Percentiles rank a stretch among this genome's conserved stretches.
phyloP scores from a whole-genome alignment of 2,113 vertebrate genomes.

The Rhizomys pruinosus region DNA sequence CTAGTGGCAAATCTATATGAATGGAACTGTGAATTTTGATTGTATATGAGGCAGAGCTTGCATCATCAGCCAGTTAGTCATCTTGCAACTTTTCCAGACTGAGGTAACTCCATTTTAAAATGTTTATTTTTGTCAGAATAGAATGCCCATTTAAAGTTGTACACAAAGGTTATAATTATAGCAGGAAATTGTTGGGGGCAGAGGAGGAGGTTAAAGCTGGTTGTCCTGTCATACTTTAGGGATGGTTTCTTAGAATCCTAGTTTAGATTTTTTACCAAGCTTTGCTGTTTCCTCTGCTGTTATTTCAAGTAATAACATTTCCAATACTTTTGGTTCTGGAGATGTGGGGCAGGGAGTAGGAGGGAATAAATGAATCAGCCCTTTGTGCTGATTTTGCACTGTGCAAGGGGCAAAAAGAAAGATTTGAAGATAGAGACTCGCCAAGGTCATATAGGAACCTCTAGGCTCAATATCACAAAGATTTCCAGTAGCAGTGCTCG shows the following conservation, averaged over 20 bases:
- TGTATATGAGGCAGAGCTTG: constrained; percentile 41
- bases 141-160: constrained; percentile 78
- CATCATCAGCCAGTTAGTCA: constrained; percentile 66
- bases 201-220: constrained; percentile 75
- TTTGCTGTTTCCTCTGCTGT: constrained; percentile 67
- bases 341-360: background rate
- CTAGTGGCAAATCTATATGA: constrained; percentile 23
- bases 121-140: constrained; percentile 78
- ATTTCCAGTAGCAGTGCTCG: constrained; percentile 50
- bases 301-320: constrained; percentile 71
- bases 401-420: background rate
- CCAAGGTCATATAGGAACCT: constrained; percentile 23
- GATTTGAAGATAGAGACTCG: constrained; percentile 35
- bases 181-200: constrained; percentile 76
- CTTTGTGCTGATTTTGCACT: constrained; percentile 64
- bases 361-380: constrained; percentile 45
- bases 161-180: constrained; percentile 79
- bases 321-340: constrained; percentile 70
- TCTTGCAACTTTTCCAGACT: constrained; percentile 75
- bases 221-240: constrained; percentile 77
- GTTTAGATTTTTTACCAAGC: constrained; percentile 71
- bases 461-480: constrained; percentile 28
- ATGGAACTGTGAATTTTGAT: constrained; percentile 37
- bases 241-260: constrained; percentile 79
- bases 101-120: constrained; percentile 74